Conservation (phyloP, 2,797 vertebrate species). For the Carapus acus region DNA sequence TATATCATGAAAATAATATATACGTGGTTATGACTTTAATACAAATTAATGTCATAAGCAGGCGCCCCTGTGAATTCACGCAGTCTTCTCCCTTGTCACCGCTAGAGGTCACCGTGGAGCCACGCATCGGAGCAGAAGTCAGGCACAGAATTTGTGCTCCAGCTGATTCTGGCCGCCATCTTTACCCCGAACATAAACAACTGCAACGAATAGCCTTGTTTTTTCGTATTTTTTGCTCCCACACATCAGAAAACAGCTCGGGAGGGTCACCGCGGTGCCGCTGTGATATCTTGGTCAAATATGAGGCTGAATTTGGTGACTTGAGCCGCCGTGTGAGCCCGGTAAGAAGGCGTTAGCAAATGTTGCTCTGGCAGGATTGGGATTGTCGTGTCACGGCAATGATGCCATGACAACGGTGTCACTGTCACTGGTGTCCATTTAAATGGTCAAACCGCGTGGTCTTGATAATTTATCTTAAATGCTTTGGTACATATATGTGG, state of each 20-base stretch:
- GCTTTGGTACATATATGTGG: background rate
- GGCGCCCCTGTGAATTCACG: background rate
- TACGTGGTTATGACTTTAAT: too few species aligned
- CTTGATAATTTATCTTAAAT: background rate
- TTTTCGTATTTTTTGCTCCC: background rate
- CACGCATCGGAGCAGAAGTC: slow-evolving; percentile 41
- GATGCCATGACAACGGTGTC: slow-evolving; percentile 67
- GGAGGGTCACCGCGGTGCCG: background rate
- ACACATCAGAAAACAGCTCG: background rate
- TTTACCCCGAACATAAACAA: slow-evolving; percentile 70
- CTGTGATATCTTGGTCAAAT: background rate
- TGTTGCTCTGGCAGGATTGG: slow-evolving; percentile 6
- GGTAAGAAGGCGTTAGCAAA: slow-evolving; percentile 46
- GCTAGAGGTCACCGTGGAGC: slow-evolving; percentile 31
- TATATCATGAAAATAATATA: too few species aligned
- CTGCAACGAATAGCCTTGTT: slow-evolving; percentile 29
- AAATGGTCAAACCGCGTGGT: background rate
- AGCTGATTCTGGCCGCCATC: slow-evolving; percentile 69
- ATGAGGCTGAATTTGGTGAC: slow-evolving; percentile 30
- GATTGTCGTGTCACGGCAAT: slow-evolving; percentile 22
- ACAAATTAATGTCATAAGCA: background rate
- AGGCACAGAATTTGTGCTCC: slow-evolving; percentile 45
- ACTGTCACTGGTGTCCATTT: slow-evolving; percentile 20
- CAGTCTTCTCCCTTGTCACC: slow-evolving; percentile 5
- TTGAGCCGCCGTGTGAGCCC: slow-evolving; percentile 40